These are phyloP conservation scores for Ochropleura leucogaster DNA, from an alignment of 2,888 invertebrate genomes.

Conservation along the genomic window DNA sequence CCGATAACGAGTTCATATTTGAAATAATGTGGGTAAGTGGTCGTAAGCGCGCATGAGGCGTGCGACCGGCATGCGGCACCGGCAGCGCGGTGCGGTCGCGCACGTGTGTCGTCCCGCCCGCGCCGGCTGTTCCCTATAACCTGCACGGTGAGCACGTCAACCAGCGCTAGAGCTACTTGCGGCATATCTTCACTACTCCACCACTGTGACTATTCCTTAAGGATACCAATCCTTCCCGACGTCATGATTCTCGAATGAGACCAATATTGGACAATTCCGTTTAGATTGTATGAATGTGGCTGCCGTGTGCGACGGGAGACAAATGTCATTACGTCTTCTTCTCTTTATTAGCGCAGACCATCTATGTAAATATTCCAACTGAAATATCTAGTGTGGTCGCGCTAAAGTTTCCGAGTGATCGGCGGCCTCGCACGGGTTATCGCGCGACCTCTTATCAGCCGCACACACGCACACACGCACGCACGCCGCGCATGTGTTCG, in stretches of 20 bases:
- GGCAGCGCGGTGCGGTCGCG: slow-evolving; percentile 35
- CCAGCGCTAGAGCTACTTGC: background rate
- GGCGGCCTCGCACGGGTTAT: slow-evolving; percentile 74
- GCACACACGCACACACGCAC: slow-evolving; percentile 53
- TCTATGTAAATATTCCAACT: slow-evolving; percentile 21
- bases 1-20: slow-evolving; percentile 66
- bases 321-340: too few relatives aligned
- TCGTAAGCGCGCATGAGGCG: slow-evolving; percentile 14
- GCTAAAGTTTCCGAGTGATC: slow-evolving; percentile 46
- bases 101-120: slow-evolving; percentile 40
- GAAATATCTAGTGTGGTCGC: slow-evolving; percentile 26
- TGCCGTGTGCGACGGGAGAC: background rate
- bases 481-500: slow-evolving; percentile 42
- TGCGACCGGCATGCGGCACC: background rate
- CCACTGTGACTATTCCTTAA: background rate
- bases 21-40: slow-evolving; percentile 39
- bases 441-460: slow-evolving; percentile 81
- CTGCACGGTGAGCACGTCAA: background rate
- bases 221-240: background rate
- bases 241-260: background rate
- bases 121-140: background rate
- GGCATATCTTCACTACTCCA: background rate
- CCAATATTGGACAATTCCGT: background rate
- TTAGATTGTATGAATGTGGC: background rate
- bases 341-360: background rate